These are phyloP conservation scores for Poeciliopsis turrubarensis DNA, from an alignment of 2,113 vertebrate genomes.

Conservation along the genomic window DNA sequence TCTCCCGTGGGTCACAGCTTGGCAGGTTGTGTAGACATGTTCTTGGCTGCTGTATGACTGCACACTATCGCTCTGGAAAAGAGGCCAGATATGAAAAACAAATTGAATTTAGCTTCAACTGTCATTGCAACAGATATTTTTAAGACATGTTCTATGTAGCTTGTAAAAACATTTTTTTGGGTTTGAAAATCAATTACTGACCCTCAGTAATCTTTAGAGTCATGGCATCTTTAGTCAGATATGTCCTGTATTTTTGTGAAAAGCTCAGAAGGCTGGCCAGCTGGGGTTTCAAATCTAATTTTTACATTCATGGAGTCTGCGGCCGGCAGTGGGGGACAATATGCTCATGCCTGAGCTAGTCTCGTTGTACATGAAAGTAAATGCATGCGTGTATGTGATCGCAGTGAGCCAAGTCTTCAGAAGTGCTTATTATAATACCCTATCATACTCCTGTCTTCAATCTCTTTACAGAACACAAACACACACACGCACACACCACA, in stretches of 20 bases:
- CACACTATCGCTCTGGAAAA: too few relatives aligned
- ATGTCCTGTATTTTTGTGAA: background rate
- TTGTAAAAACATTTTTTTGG: too few relatives aligned
- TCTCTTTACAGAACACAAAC: background rate
- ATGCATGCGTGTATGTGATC: conserved; percentile 23
- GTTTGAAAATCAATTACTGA: too few relatives aligned
- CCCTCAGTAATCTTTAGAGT: too few relatives aligned
- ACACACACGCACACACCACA: conserved; percentile 15
- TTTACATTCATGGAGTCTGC: conserved; percentile 2
- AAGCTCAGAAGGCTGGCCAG: background rate
- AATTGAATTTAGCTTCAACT: too few relatives aligned
- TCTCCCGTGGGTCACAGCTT: too few relatives aligned
- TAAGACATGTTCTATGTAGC: too few relatives aligned
- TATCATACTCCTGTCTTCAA: conserved; percentile 37
- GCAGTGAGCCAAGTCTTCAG: conserved; percentile 47
- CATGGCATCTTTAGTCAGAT: background rate
- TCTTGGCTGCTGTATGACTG: too few relatives aligned
- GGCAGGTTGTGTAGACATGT: too few relatives aligned
- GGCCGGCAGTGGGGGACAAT: conserved; percentile 44
- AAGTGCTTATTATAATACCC: conserved; percentile 68
- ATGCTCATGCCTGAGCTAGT: background rate
- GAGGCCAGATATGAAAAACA: too few relatives aligned
- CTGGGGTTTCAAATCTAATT: background rate
- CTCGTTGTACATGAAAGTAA: background rate
- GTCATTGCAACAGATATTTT: too few relatives aligned